Base-by-base conservation (phyloP, 35 echinoderm and acorn worm species). In the Diadema setosum region DNA sequence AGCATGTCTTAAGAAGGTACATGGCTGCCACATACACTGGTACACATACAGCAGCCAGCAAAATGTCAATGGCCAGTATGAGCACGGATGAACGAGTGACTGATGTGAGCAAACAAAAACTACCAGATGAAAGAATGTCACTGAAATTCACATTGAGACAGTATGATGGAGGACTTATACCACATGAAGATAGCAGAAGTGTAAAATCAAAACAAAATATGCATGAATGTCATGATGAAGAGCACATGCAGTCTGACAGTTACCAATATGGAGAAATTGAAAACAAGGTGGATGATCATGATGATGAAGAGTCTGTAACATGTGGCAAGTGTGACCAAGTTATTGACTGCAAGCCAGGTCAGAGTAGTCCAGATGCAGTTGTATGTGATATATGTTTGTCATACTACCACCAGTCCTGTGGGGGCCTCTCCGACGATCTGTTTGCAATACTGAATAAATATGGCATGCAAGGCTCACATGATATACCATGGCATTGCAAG, bases 361-460 rank as follows among this genome's bases (percentile, higher is more conserved):
- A 70, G 29, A 27, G 16, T 11, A 70, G 30, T 9, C 73, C 15
- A 80, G 18, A 27, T 80, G 73, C 73, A 12, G 73, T 80, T 4
- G 73, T 80, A 37, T 84, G 82, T 84, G 82, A 84, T 31, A 84
- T 84, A 36, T 84, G 82, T 33, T 46, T 17, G 48, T 59, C 82
- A 15, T 59, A 84, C 21, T 84, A 84, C n/a, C 82, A 84, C 32
- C 46, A 84, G 17, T 46, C 46, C 2, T 84, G 82, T 84, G 49
- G 82, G 1, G 82, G 82, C 18, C 46, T 84, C 2, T 59, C 82
- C 4, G 82, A 84, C 37, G 49, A 84, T 15, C 33, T 84, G 50
- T 58, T 84, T 60, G 36, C 5, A 7, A 60, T 84, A 15, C 12
- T 84, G 4, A 84, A 5, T 32, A 85, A 85, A 24, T 69, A 40